A percentile compares a stretch with the other conserved stretches of the same genome.
phyloP scores from a whole-genome alignment of 2,113 vertebrate species.

The Burhinus oedicnemus region DNA sequence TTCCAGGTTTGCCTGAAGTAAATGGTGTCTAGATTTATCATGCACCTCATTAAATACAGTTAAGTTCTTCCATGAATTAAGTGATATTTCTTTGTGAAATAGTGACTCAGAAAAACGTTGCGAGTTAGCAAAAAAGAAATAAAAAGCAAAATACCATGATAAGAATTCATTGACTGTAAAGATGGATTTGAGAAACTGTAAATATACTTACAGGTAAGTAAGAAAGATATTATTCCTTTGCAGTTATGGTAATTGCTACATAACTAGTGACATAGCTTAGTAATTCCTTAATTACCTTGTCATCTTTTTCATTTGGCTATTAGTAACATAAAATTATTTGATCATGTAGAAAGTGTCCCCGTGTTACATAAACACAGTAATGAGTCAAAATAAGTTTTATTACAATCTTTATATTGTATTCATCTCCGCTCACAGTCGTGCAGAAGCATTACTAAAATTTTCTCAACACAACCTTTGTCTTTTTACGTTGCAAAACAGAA shows the following conservation, averaged over 20 bases:
- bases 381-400: not conserved
- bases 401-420: not conserved
- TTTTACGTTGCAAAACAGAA: not conserved
- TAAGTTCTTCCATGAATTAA: not conserved
- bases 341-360: not conserved
- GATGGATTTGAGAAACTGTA: not conserved
- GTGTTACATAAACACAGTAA: not conserved
- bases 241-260: not conserved
- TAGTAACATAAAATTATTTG: not conserved
- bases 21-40: not conserved
- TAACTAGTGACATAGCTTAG: not conserved
- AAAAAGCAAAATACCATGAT: not conserved
- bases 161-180: not conserved
- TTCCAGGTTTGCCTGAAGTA: not conserved
- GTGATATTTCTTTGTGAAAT: not conserved
- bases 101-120: not conserved
- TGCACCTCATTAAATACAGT: not conserved
- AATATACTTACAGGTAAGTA: not conserved
- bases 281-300: not conserved
- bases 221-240: not conserved
- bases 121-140: not conserved
- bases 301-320: not conserved
- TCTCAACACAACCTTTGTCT: not conserved
- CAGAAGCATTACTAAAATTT: not conserved
- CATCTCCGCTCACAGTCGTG: not conserved